Base-by-base conservation (phyloP, 2,888 invertebrate genomes). In the Amorpha juglandis region DNA sequence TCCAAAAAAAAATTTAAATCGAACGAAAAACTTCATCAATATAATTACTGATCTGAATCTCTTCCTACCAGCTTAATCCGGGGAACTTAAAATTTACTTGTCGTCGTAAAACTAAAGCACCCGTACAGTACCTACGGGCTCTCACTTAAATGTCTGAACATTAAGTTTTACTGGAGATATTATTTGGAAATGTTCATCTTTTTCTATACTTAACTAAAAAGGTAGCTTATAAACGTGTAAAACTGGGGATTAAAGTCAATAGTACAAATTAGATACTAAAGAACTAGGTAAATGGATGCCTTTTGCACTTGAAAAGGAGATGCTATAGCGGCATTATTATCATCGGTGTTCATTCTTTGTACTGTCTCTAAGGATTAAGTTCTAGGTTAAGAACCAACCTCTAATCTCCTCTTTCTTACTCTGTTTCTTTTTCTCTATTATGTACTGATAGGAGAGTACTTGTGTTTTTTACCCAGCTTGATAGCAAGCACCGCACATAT, bases 91-190 rank as follows among this genome's bases (percentile, higher is more conserved):
- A 52, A 63, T 66, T 63, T 63, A 66, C 52, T 62, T 62, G 62
- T 19, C 12, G 42, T 62, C 66, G 62, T 66, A 52, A 66, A 66
- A 62, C 66, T 45, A 66, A 66, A 66, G 62, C 38, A 62, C 62
- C 62, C 65, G 42, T 66, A 47, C 62, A 66, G 62, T 66, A 64
- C 45, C 47, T 55, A 55, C 47, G 53, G 45, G 53, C 21, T 45
- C 55, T 64, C 47, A 48, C 64, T 64, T 33, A 64, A 64, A 58
- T 19, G 58, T 53, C 64, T 55, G 47, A 45, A 33, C 55, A 35
- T 64, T 55, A 64, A 47, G 53, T 64, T 64, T 64, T 64, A 64
- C 53, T 64, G 64, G 16, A 33, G 47, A 55, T 55, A 55, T 55
- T 47, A 64, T 64, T 55, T 47, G 16, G 12, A 19, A 64, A 55